Conservation (phyloP, 53 echinoderm and acorn worm species). For the Pentamera pediparva region DNA sequence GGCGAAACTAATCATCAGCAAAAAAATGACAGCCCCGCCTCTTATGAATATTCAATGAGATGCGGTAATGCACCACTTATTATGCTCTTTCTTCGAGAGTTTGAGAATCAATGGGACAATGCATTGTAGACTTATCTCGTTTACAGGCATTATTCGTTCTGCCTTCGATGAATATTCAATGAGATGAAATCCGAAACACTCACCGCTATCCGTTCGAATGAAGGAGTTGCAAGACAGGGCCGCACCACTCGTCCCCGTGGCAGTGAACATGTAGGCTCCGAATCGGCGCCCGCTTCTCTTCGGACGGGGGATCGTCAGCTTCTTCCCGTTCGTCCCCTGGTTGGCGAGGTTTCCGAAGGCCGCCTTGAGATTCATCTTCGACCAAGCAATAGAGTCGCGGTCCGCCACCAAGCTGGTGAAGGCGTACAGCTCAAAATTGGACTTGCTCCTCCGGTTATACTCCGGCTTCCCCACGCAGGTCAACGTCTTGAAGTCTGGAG, state of each 20-base stretch:
- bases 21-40: no score
- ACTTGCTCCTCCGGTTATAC: no score
- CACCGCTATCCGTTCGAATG: not conserved
- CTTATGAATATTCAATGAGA: no score
- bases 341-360: not conserved
- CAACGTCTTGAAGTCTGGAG: not conserved
- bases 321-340: not conserved
- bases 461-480: not conserved
- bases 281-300: not conserved
- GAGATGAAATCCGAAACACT: not conserved
- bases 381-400: not conserved
- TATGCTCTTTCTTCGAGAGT: no score
- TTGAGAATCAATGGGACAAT: no score
- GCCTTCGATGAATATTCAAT: not conserved
- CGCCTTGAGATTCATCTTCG: not conserved
- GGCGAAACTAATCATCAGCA: no score
- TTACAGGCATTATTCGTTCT: not conserved
- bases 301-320: not conserved
- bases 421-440: constrained; percentile 5
- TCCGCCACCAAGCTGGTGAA: not conserved
- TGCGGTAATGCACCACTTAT: no score
- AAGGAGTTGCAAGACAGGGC: not conserved
- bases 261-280: constrained; percentile 1
- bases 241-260: not conserved
- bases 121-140: no score